A percentile compares a stretch with the other conserved stretches of the same genome.
Conservation (phyloP, 2,113 vertebrate genomes). For the Malurus alboscapulatus region DNA sequence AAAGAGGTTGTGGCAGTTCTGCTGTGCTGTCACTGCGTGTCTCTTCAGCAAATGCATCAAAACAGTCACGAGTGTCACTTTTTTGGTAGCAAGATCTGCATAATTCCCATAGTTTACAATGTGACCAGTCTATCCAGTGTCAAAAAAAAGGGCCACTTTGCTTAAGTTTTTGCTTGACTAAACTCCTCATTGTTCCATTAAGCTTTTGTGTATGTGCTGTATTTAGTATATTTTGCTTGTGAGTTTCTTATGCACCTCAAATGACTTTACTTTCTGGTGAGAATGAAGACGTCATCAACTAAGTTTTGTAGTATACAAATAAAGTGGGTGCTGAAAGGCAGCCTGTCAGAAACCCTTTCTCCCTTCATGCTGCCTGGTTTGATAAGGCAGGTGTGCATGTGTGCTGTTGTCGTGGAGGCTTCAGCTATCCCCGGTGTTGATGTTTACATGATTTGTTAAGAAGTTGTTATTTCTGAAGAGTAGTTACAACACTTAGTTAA, state of each 20-base stretch:
- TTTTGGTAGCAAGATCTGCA: not conserved
- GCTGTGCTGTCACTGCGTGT: not conserved
- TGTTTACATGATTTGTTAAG: not conserved
- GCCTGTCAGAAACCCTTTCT: not conserved
- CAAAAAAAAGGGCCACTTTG: not conserved
- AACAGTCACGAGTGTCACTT: not conserved
- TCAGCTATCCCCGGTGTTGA: not conserved
- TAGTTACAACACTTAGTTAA: not conserved
- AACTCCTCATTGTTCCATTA: not conserved
- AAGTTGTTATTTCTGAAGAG: not conserved
- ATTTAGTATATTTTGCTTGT: not conserved
- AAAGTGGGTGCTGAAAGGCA: not conserved
- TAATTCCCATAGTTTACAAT: not conserved
- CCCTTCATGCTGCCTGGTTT: not conserved
- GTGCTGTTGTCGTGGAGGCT: not conserved
- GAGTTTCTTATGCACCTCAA: not conserved
- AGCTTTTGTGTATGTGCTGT: not conserved
- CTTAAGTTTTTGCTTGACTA: not conserved
- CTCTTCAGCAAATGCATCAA: not conserved
- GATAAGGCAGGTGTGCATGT: not conserved
- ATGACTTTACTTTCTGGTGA: not conserved
- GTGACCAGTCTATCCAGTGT: not conserved
- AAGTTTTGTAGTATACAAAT: not conserved
- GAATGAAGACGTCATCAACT: not conserved
- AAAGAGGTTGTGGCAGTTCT: constrained; percentile 33